Evolutionary conservation across 2,113 vertebrate genomes (phyloP).

Genomic region (Tupaia chinensis): DNA sequence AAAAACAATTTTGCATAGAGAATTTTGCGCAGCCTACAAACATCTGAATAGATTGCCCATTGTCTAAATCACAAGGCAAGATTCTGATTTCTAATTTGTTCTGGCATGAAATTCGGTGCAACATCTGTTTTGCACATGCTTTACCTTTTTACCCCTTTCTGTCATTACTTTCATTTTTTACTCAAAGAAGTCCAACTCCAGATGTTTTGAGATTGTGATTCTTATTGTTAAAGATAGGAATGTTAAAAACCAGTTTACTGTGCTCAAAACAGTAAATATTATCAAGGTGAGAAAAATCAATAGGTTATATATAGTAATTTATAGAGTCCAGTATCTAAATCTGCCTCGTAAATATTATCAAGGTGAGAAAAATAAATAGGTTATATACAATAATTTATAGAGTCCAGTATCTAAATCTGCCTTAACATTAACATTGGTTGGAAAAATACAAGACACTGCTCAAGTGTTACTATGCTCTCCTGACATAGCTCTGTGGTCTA

Average conservation of each 20-base stretch:
- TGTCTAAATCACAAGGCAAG: slow-evolving; percentile 76
- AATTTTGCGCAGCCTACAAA: slow-evolving; percentile 73
- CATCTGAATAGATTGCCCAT: slow-evolving; percentile 67
- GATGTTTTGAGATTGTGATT: slow-evolving; percentile 57
- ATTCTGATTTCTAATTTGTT: slow-evolving; percentile 82
- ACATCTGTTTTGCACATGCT: slow-evolving; percentile 85
- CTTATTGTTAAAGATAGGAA: slow-evolving; percentile 16
- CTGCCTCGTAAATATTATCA: neutral
- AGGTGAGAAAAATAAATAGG: slow-evolving; percentile 8
- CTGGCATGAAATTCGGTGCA: slow-evolving; percentile 75
- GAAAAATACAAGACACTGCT: neutral
- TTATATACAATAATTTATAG: neutral
- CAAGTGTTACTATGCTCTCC: neutral
- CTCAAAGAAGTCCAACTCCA: slow-evolving; percentile 62
- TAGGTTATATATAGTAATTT: neutral
- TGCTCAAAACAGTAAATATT: slow-evolving; percentile 1
- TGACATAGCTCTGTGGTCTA: neutral
- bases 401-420: neutral
- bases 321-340: neutral
- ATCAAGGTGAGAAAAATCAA: slow-evolving; percentile 25
- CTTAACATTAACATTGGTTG: neutral
- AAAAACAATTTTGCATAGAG: slow-evolving; percentile 59
- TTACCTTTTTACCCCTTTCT: slow-evolving; percentile 79
- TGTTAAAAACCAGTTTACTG: neutral
- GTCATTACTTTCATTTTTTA: slow-evolving; percentile 73